Conservation (phyloP, 2,888 invertebrate species). For the Drosophila cognata region DNA sequence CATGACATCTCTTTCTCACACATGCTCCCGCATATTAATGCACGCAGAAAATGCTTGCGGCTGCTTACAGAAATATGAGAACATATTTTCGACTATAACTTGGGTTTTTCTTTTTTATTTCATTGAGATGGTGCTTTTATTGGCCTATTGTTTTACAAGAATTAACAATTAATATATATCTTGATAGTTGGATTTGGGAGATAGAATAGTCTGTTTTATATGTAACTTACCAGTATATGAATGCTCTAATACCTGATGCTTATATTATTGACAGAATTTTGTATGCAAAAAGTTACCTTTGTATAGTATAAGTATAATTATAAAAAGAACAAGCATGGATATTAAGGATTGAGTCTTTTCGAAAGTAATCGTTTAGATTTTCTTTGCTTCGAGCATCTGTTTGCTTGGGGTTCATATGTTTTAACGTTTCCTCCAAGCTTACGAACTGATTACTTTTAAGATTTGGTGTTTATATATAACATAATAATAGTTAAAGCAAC, state of each 20-base stretch:
- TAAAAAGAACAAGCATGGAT: neutral
- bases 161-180: neutral
- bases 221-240: too few relatives aligned
- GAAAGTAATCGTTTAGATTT: neutral
- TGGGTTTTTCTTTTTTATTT: too few relatives aligned
- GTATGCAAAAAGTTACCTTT: too few relatives aligned
- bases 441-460: neutral
- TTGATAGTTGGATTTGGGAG: neutral
- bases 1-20: too few relatives aligned
- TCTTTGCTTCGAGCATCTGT: neutral
- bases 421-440: neutral
- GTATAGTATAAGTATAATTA: too few relatives aligned
- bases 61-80: too few relatives aligned
- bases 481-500: neutral
- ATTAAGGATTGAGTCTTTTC: neutral
- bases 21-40: too few relatives aligned
- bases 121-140: too few relatives aligned
- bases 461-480: neutral
- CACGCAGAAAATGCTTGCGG: too few relatives aligned
- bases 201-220: neutral
- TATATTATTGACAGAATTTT: neutral
- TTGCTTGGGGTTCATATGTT: neutral
- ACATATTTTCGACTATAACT: too few relatives aligned
- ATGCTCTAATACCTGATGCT: neutral
- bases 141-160: neutral